These are phyloP conservation scores for Nomada goodeniana DNA, from an alignment of 2,888 invertebrate genomes.

Conservation along the genomic window DNA sequence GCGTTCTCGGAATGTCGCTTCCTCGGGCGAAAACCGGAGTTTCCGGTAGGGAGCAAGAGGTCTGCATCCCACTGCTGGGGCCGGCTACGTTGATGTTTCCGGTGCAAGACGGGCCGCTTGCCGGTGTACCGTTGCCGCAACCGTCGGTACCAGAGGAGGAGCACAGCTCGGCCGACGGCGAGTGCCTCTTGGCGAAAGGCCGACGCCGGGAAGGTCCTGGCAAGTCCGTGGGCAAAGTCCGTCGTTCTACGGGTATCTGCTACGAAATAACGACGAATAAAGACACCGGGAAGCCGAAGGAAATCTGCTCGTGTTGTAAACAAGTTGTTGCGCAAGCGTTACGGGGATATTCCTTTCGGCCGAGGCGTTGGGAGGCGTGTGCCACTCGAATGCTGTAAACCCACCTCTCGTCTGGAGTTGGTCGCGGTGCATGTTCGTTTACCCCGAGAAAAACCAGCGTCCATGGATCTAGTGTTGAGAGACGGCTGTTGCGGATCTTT, in stretches of 20 bases:
- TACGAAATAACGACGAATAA: conserved; percentile 32
- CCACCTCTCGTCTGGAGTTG: conserved; percentile 83
- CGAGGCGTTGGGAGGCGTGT: not conserved
- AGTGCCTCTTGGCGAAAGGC: conserved; percentile 83
- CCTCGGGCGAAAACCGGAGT: conserved; percentile 94
- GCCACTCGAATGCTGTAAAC: conserved; percentile 31
- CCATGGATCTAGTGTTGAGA: conserved; percentile 94
- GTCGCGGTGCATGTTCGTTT: conserved; percentile 79
- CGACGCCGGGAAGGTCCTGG: conserved; percentile 85
- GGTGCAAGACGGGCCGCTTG: conserved; percentile 87
- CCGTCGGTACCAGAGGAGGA: conserved; percentile 93
- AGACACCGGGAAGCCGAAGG: too few relatives aligned
- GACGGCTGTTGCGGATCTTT: conserved; percentile 85
- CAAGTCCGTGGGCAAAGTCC: conserved; percentile 90
- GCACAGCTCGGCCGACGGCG: conserved; percentile 92
- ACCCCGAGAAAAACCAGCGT: conserved; percentile 88
- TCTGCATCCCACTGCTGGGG: conserved; percentile 87
- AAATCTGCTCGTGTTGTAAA: too few relatives aligned
- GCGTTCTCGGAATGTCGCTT: conserved; percentile 92
- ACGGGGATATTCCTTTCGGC: not conserved
- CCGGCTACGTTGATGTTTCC: conserved; percentile 84
- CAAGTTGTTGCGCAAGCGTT: not conserved
- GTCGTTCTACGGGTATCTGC: conserved; percentile 86
- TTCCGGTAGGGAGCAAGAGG: conserved; percentile 94
- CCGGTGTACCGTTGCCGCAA: conserved; percentile 86